These are phyloP conservation scores for Rhagonycha lutea DNA, from an alignment of 2,888 invertebrate species.

Conservation along the genomic window DNA sequence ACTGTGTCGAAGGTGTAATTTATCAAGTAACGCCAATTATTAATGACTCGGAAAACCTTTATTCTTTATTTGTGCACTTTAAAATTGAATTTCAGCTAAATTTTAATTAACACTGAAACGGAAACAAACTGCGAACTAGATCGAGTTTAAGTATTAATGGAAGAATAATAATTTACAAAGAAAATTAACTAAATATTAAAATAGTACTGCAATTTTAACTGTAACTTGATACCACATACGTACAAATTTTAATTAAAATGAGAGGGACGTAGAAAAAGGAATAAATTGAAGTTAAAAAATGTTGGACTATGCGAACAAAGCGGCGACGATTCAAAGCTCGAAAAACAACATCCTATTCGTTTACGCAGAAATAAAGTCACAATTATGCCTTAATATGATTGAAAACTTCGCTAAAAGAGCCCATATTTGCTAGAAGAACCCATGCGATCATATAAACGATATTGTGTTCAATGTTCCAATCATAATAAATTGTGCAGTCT, in stretches of 20 bases:
- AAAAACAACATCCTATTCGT: no score
- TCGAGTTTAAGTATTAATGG: neutral
- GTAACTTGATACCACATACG: neutral
- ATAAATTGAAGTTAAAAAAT: neutral
- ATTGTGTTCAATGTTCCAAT: no score
- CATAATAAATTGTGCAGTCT: no score
- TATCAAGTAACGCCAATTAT: neutral
- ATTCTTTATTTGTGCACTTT: neutral
- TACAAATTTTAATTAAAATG: neutral
- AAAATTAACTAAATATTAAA: neutral
- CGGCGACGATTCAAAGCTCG: no score
- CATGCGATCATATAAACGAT: no score
- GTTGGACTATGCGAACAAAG: no score
- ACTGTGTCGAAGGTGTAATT: no score
- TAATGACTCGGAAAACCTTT: neutral
- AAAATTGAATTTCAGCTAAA: neutral
- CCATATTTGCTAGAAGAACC: no score
- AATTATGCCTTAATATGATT: no score
- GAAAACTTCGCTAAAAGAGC: no score
- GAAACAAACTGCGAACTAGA: neutral
- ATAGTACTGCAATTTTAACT: neutral
- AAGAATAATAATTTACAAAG: neutral
- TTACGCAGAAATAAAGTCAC: no score
- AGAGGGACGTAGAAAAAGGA: no score
- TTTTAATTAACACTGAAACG: neutral